Evolutionary conservation across 2,797 vertebrate genomes (phyloP).

Genomic region (Philypnodon macrostomus): DNA sequence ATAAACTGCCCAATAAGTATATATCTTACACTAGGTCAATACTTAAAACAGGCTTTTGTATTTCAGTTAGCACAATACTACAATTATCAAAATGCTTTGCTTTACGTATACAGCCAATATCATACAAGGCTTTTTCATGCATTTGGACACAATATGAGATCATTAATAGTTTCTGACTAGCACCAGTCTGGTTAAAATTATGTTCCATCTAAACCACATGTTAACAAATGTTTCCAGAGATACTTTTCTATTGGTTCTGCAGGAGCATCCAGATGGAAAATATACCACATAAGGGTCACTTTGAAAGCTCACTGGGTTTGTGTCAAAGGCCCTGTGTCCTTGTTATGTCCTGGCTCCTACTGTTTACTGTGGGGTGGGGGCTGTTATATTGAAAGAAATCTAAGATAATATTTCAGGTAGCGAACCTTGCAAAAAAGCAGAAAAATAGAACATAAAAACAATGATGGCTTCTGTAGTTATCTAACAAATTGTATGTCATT

Average conservation of each 20-base stretch:
- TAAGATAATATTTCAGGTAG: background rate
- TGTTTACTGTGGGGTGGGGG: constrained; percentile 2
- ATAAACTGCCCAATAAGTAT: no score
- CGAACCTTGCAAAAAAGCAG: background rate
- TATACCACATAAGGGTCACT: constrained; percentile 5
- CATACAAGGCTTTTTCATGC: background rate
- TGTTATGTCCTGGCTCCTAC: constrained; percentile 8
- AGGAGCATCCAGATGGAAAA: constrained; percentile 8
- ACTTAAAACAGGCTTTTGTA: no score
- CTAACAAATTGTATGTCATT: no score
- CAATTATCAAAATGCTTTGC: constrained; percentile 7
- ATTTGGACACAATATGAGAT: constrained; percentile 45
- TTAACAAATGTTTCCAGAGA: constrained; percentile 38
- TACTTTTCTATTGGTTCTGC: constrained; percentile 23
- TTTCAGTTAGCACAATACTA: background rate
- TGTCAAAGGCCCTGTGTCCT: constrained; percentile 12
- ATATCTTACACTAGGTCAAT: no score
- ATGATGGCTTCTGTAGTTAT: no score
- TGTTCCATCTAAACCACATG: constrained; percentile 49
- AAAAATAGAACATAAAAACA: background rate
- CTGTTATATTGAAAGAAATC: background rate
- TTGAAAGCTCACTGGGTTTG: constrained; percentile 10
- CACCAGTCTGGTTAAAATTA: constrained; percentile 42
- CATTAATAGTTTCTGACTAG: constrained; percentile 61
- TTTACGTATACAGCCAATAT: constrained; percentile 18